Conservation (phyloP, 1,140 invertebrate genomes). For the Trigoniulus corallinus region DNA sequence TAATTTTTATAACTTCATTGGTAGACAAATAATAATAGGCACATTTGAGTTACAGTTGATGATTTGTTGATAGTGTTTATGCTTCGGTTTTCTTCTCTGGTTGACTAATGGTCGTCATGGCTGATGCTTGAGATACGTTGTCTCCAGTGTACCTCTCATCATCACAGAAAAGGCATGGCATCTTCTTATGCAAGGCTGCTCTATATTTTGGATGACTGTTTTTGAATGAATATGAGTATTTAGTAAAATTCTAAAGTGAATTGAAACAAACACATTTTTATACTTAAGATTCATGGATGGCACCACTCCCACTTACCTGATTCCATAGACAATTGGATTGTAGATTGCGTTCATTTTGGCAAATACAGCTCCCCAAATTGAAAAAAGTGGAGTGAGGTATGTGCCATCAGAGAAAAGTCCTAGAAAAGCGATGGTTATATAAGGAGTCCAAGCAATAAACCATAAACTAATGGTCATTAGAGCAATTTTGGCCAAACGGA, state of each 20-base stretch:
- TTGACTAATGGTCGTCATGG: background rate
- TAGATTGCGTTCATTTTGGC: slow-evolving; percentile 61
- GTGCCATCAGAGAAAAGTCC: slow-evolving; percentile 48
- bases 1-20: too few relatives aligned
- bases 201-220: background rate
- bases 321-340: slow-evolving; percentile 67
- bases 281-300: too few relatives aligned
- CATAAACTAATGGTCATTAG: slow-evolving; percentile 62
- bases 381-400: slow-evolving; percentile 37
- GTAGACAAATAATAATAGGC: too few relatives aligned
- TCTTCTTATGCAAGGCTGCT: background rate
- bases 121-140: background rate
- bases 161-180: background rate
- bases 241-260: background rate
- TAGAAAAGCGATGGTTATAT: slow-evolving; percentile 52
- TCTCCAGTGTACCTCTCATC: background rate
- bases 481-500: slow-evolving; percentile 56
- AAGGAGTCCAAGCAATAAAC: slow-evolving; percentile 43
- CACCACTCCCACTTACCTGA: too few relatives aligned
- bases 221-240: background rate
- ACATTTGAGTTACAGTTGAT: too few relatives aligned
- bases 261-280: background rate
- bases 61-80: too few relatives aligned
- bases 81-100: background rate
- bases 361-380: slow-evolving; percentile 60